Evolutionary conservation across 2,888 invertebrate genomes (phyloP).

Genomic region (Cataglyphis altisquamis): DNA sequence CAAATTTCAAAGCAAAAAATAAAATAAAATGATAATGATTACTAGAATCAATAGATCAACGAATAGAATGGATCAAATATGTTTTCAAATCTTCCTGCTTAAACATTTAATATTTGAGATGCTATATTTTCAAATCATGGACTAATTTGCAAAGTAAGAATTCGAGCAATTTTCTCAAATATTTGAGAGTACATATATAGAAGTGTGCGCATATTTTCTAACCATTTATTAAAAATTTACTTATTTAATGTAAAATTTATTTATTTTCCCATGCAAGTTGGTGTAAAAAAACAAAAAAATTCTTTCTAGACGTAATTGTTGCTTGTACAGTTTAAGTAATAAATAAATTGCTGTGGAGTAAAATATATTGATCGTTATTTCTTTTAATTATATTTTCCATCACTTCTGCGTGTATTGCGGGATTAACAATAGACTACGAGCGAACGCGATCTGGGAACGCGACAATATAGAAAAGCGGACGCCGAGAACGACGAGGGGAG

Average conservation of each 20-base stretch:
- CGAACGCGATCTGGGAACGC: constrained; percentile 44
- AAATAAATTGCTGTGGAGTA: neutral
- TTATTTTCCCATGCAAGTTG: neutral
- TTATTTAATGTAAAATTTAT: neutral
- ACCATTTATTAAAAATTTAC: neutral
- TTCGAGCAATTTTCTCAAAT: neutral
- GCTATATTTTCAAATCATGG: neutral
- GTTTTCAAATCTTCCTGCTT: neutral
- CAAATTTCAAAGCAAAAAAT: neutral
- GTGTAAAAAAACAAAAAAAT: neutral
- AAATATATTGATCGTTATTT: neutral
- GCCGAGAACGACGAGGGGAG: neutral
- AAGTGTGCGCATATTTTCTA: neutral
- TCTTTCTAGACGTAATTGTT: neutral
- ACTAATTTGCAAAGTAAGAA: neutral
- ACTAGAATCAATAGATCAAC: neutral
- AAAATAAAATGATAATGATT: neutral
- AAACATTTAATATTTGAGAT: neutral
- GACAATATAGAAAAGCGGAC: constrained; percentile 21
- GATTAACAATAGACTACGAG: constrained; percentile 38
- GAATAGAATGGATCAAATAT: neutral
- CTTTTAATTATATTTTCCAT: neutral
- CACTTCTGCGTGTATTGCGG: neutral
- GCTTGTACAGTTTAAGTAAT: neutral
- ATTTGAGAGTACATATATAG: neutral